Base-by-base conservation (phyloP, 2,888 invertebrate genomes). In the Lasioglossum morio region DNA sequence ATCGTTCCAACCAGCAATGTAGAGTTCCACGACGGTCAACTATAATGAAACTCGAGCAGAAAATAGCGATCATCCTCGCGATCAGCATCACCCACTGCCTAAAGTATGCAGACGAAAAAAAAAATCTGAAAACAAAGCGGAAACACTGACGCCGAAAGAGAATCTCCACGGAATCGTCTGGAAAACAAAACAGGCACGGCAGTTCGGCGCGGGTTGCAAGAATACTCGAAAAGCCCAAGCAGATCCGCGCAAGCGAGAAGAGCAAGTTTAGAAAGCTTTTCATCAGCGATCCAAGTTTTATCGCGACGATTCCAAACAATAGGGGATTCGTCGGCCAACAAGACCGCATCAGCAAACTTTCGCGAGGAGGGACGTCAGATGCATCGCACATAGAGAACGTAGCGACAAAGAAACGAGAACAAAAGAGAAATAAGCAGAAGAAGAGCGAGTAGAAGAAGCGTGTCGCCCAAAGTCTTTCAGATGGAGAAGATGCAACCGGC, bases 251-350 rank as follows among this genome's bases (percentile, higher is more conserved):
- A 19, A 34, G 34, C 66, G 34, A 23, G 34, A 66, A n/a, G 66
- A 66, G 34, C 66, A 66, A 66, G 66, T 66, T 66, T 66, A 40
- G 37, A 69, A 69, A 69, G 37, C 69, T 63, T 63, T 40, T 34
- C 57, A 53, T n/a, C 60, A 57, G 37, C 34, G 66, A 60, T 40
- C 37, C 57, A 27, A 57, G 53, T 40, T 76, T 60, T 70, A 27
- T 72, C 37, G n/a, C 37, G 40, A 69, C 37, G 37, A 37, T 34
- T 37, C 23, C 37, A n/a, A 69, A 69, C 37, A 37, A 37, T 34
- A 23, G 69, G 2, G n/a, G 40, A 69, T 69, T 23, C 69, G 69
- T 69, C 37, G 23, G 12, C 23, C 69, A 69, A 69, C 66, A 69
- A 69, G 69, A 69, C 69, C 12, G 37, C 69, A 12, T 23, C 23